Conservation (phyloP, 1,140 invertebrate species). For the Polypedilum pembai region DNA sequence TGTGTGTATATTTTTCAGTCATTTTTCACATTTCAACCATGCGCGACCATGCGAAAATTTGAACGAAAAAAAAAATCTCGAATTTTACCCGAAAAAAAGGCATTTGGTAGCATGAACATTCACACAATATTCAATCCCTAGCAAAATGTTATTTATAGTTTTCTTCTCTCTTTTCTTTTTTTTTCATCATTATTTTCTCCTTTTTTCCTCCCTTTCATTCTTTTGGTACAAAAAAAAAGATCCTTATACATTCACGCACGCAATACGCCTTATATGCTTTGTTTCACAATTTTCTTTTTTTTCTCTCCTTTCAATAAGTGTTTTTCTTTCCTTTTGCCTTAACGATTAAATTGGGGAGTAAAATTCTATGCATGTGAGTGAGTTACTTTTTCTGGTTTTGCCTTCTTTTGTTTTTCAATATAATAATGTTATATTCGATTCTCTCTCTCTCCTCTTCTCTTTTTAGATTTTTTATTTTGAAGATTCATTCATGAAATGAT, state of each 20-base stretch:
- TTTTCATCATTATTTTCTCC: neutral
- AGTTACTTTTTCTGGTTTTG: slow-evolving; percentile 8
- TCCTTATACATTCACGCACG: slow-evolving; percentile 16
- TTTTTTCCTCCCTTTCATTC: neutral
- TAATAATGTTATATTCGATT: neutral
- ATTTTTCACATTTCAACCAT: slow-evolving; percentile 24
- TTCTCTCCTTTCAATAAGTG: neutral
- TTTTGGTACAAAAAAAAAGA: neutral
- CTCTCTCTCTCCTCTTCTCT: neutral
- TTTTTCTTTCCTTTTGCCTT: neutral
- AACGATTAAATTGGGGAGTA: slow-evolving; percentile 17
- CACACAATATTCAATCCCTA: slow-evolving; percentile 3
- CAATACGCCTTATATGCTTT: slow-evolving; percentile 1
- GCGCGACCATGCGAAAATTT: slow-evolving; percentile 13
- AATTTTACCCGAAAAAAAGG: neutral
- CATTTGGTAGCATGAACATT: neutral
- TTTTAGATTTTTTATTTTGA: too few species aligned
- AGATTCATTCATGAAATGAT: too few species aligned
- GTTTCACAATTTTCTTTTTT: neutral
- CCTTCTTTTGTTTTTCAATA: neutral
- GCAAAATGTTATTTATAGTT: slow-evolving; percentile 14
- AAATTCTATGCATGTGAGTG: slow-evolving; percentile 4
- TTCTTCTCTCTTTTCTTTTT: neutral
- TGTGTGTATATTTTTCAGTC: slow-evolving; percentile 1
- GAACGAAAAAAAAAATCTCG: neutral